Evolutionary conservation across 2,888 invertebrate species (phyloP).

Genomic region (Parasteatoda lunata): DNA sequence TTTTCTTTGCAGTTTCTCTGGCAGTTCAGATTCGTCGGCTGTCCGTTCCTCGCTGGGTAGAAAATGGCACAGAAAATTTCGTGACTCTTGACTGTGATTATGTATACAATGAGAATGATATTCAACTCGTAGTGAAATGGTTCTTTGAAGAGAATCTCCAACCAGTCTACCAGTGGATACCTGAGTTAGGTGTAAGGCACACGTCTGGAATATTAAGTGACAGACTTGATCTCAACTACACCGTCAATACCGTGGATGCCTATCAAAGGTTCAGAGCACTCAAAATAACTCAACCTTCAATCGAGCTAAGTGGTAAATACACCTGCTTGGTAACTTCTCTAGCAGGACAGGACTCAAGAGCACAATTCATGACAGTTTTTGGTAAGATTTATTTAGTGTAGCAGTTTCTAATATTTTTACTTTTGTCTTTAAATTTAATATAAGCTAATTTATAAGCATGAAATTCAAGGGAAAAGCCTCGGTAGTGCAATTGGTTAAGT

Average conservation of each 20-base stretch:
- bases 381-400: conserved; percentile 66
- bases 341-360: conserved; percentile 69
- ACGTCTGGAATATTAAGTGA: conserved; percentile 68
- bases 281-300: conserved; percentile 69
- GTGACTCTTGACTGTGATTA: conserved; percentile 70
- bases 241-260: conserved; percentile 66
- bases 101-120: conserved; percentile 69
- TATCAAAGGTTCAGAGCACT: conserved; percentile 69
- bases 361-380: conserved; percentile 70
- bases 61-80: conserved; percentile 70
- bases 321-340: conserved; percentile 70
- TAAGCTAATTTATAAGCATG: too few species aligned
- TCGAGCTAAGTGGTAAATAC: conserved; percentile 70
- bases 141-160: conserved; percentile 71
- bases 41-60: conserved; percentile 69
- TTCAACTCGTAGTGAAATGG: conserved; percentile 71
- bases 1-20: conserved; percentile 29
- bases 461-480: too few species aligned
- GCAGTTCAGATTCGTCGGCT: conserved; percentile 68
- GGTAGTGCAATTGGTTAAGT: too few species aligned
- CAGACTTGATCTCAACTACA: conserved; percentile 69
- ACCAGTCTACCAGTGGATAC: conserved; percentile 71
- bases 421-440: too few species aligned
- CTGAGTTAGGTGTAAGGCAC: conserved; percentile 69
- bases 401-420: not conserved